Base-by-base conservation (phyloP, 2,888 invertebrate genomes). In the Cerastis leucographa region DNA sequence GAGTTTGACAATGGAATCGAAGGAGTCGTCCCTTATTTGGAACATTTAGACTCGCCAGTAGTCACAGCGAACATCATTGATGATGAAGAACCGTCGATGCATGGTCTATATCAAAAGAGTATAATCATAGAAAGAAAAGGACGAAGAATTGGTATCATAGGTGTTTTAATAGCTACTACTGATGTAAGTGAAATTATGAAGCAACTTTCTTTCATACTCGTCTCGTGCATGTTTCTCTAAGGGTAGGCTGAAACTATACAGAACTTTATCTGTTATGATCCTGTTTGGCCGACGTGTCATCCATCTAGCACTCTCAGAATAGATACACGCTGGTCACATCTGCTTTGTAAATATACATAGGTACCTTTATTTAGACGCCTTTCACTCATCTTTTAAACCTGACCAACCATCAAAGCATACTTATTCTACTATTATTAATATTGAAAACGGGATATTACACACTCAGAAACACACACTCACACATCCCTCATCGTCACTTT, bases 1-100 rank as follows among this genome's bases (percentile, higher is more conserved):
- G 99, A 99, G 91, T 99, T 99, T 88, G 99, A 99, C 91, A 97
- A 98, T 85, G 97, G 97, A 0, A 95, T 98, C 1, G 97, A 95
- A 54, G 98, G 98, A 3, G 95, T 98, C 0, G 97, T 98, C 0
- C 98, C 98, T 0, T 98, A 98, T 90, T 91, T 99, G 17, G 89
- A 97, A 88, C 91, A 96, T 64, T 90, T 98, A n/a, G 94, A 97
- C 0, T 97, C 98, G 8, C 97, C 98, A 5, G 97, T 98, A 22
- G 96, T 99, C 6, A 97, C 98, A 19, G 97, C 98, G 3, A 99
- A 99, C 88, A 98, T 99, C 61, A 97, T 98, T 87, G 97, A 97
- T 74, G 97, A 97, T n/a, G 91, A 97, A 14, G 98, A 98, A 87
- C 98, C 98, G 0, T 94, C 95, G 8, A 97, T 98, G 29, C 97